Evolutionary conservation across 2,888 invertebrate genomes (phyloP).

Genomic region (Apodemia zela): DNA sequence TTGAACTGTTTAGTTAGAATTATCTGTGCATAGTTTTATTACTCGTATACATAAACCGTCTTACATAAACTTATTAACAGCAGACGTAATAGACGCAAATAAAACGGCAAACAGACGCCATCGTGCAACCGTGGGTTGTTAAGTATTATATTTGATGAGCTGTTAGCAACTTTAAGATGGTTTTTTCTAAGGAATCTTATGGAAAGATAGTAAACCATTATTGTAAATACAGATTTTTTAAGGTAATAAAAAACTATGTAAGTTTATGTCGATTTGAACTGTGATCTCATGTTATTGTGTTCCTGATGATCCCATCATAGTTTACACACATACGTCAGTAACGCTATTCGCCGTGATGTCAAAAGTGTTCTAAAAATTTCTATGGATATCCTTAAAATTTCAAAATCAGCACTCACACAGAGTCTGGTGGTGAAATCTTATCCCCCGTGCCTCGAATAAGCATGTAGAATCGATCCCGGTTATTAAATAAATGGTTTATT

Average conservation of each 20-base stretch:
- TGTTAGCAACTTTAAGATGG: not conserved
- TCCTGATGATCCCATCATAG: too few relatives aligned
- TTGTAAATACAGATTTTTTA: not conserved
- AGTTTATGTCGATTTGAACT: not conserved
- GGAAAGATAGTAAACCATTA: not conserved
- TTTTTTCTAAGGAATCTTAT: not conserved
- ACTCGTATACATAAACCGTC: not conserved
- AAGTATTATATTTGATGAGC: not conserved
- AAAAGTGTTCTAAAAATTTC: too few relatives aligned
- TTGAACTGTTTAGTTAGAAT: slow-evolving; percentile 1
- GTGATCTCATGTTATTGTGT: too few relatives aligned
- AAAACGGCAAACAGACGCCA: not conserved
- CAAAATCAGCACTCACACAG: too few relatives aligned
- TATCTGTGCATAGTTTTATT: not conserved
- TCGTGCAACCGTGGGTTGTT: not conserved
- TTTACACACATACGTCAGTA: too few relatives aligned
- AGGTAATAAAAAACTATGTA: not conserved
- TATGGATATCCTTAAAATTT: too few relatives aligned
- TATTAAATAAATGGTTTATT: too few relatives aligned
- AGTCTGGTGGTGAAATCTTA: too few relatives aligned
- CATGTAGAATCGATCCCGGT: too few relatives aligned
- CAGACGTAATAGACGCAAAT: slow-evolving; percentile 7
- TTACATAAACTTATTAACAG: not conserved
- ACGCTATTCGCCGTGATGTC: too few relatives aligned
- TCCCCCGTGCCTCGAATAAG: too few relatives aligned